A percentile compares a stretch with the other conserved stretches of the same genome.
phyloP scores from a whole-genome alignment of 2,888 invertebrate species.

The Eremobia ochroleuca region DNA sequence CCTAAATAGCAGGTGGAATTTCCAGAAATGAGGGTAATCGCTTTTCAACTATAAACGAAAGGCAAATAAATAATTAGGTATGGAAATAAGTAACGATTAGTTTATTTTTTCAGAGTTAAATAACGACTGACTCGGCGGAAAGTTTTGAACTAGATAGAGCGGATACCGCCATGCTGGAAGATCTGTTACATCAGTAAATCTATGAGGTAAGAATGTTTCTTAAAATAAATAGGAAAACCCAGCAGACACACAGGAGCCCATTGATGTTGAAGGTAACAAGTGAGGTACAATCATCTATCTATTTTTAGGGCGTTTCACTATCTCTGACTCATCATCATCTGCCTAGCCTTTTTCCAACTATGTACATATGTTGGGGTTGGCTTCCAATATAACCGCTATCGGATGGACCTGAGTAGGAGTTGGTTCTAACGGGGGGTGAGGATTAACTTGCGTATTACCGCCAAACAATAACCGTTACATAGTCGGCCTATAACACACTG shows the following conservation, averaged over 20 bases:
- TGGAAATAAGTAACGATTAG: conserved; percentile 44
- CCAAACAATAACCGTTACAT: not conserved
- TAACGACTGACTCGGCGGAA: conserved; percentile 49
- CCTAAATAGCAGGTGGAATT: conserved; percentile 50
- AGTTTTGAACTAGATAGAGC: conserved; percentile 44
- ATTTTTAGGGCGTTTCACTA: not conserved
- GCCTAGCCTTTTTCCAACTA: not conserved
- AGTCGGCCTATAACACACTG: too few relatives aligned
- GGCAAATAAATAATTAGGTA: conserved; percentile 50
- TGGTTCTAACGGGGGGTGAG: not conserved
- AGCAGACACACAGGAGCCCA: conserved; percentile 45
- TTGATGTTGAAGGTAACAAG: conserved; percentile 1
- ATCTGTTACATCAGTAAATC: conserved; percentile 55
- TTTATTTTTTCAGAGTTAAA: conserved; percentile 47
- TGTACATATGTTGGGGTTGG: not conserved
- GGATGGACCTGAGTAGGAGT: not conserved
- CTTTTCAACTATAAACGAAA: conserved; percentile 39
- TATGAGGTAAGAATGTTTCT: conserved; percentile 28
- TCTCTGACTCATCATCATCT: not conserved
- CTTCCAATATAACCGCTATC: not conserved
- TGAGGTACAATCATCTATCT: too few relatives aligned
- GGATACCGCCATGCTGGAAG: conserved; percentile 31
- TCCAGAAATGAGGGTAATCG: conserved; percentile 58
- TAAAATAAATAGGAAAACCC: conserved; percentile 6
- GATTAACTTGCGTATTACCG: not conserved